Conservation (phyloP, 2,888 invertebrate genomes). For the Spodoptera littoralis region DNA sequence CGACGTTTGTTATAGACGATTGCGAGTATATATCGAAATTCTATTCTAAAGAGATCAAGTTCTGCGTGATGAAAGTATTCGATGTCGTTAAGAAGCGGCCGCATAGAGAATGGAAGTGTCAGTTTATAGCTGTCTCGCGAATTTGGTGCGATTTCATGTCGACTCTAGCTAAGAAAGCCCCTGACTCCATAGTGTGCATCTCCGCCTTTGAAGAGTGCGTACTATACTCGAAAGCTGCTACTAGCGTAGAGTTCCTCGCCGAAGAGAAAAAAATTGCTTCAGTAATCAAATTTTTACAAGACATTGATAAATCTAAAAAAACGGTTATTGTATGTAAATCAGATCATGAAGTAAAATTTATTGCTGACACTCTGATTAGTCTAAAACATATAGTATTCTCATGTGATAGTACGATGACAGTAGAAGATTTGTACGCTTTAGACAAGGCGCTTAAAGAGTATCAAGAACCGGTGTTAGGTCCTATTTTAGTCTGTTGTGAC, state of each 20-base stretch:
- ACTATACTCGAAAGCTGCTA: slow-evolving; percentile 90
- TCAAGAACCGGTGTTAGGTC: slow-evolving; percentile 77
- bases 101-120: slow-evolving; percentile 83
- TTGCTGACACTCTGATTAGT: slow-evolving; percentile 66
- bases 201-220: slow-evolving; percentile 93
- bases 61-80: slow-evolving; percentile 78
- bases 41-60: slow-evolving; percentile 83
- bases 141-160: slow-evolving; percentile 90
- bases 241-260: slow-evolving; percentile 73
- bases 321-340: slow-evolving; percentile 90
- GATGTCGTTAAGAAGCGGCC: slow-evolving; percentile 79
- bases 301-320: slow-evolving; percentile 80
- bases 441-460: slow-evolving; percentile 77
- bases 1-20: slow-evolving; percentile 92
- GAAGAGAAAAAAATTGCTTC: slow-evolving; percentile 79
- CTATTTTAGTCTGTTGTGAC: slow-evolving; percentile 92
- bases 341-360: slow-evolving; percentile 86
- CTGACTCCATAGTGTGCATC: slow-evolving; percentile 91
- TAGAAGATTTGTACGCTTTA: slow-evolving; percentile 78
- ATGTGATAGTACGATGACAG: slow-evolving; percentile 74
- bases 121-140: slow-evolving; percentile 89
- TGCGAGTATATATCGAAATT: slow-evolving; percentile 90
- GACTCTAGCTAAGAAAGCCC: slow-evolving; percentile 86
- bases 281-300: slow-evolving; percentile 84
- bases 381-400: slow-evolving; percentile 69